Evolutionary conservation across 2,888 invertebrate genomes (phyloP).

Genomic region (Caenorhabditis sp.): DNA sequence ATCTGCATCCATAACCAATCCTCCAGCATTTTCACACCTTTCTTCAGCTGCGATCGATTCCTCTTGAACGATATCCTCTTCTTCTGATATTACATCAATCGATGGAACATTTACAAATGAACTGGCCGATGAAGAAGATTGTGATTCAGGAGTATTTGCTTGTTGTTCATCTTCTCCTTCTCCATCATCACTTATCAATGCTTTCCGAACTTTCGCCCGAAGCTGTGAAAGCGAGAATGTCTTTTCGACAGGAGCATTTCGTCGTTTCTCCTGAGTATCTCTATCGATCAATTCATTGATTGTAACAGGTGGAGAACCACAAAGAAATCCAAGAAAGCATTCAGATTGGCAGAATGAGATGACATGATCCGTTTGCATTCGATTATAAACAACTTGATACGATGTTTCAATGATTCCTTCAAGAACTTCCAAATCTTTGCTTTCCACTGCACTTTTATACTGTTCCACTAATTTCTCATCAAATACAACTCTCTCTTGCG

Average conservation of each 20-base stretch:
- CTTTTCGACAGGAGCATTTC: conserved; percentile 13
- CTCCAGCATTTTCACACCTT: conserved; percentile 5
- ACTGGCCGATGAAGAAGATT: conserved; percentile 1
- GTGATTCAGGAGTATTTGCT: conserved; percentile 26
- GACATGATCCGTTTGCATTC: conserved; percentile 63
- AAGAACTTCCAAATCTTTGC: conserved; percentile 33
- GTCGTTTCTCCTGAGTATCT: conserved; percentile 12
- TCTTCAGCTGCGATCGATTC: conserved; percentile 1
- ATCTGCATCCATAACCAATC: conserved; percentile 48
- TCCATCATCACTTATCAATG: conserved; percentile 34
- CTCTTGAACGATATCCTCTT: conserved; percentile 10
- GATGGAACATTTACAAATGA: conserved; percentile 37
- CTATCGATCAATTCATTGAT: conserved; percentile 60
- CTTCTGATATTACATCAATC: conserved; percentile 37
- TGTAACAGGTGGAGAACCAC: conserved; percentile 63
- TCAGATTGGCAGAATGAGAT: conserved; percentile 69
- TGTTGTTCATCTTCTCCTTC: conserved; percentile 10
- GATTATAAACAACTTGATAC: conserved; percentile 62
- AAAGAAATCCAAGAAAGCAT: conserved; percentile 63
- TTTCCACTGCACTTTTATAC: conserved; percentile 44
- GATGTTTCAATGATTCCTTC: conserved; percentile 57
- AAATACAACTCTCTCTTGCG: conserved; percentile 55
- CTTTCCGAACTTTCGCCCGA: conserved; percentile 33
- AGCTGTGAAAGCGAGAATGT: conserved; percentile 38
- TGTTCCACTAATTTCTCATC: conserved; percentile 33